Percentiles rank a stretch among this genome's conserved stretches.
Conservation (phyloP, 1,140 invertebrate genomes). For the Eulimnadia texana region DNA sequence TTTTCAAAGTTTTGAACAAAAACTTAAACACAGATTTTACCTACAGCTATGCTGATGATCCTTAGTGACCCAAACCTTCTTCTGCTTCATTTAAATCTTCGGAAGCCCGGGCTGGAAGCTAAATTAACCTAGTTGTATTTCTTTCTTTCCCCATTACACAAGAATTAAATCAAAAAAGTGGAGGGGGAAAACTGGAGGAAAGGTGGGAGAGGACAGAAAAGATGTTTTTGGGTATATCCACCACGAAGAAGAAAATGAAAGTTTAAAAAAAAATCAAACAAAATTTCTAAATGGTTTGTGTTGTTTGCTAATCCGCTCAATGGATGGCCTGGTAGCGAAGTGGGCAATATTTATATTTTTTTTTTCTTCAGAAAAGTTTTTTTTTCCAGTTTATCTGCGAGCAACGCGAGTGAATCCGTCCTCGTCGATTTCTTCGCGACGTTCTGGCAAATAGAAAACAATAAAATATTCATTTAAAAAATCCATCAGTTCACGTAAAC, state of each 20-base stretch:
- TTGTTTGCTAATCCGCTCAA: not conserved
- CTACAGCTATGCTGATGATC: not conserved
- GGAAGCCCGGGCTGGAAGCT: not conserved
- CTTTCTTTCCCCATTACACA: not conserved
- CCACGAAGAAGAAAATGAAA: too few relatives aligned
- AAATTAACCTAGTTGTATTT: not conserved
- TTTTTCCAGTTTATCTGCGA: not conserved
- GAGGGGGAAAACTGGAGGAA: not conserved
- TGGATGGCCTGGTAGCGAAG: too few relatives aligned
- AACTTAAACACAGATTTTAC: not conserved
- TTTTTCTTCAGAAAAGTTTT: not conserved
- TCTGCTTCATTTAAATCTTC: not conserved
- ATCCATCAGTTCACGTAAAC: too few relatives aligned
- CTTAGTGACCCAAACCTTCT: too few relatives aligned
- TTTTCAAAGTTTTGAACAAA: not conserved
- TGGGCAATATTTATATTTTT: not conserved
- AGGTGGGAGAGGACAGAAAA: not conserved
- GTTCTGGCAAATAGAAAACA: not conserved
- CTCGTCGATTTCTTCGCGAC: slow-evolving; percentile 3
- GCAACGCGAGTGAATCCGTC: slow-evolving; percentile 5
- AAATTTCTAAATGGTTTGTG: too few relatives aligned
- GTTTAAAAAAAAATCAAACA: too few relatives aligned
- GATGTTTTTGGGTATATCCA: too few relatives aligned
- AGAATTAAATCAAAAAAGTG: too few relatives aligned
- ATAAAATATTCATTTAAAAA: too few relatives aligned